These are phyloP conservation scores for Sturnus vulgaris DNA, from an alignment of 2,113 vertebrate species.

Conservation along the genomic window DNA sequence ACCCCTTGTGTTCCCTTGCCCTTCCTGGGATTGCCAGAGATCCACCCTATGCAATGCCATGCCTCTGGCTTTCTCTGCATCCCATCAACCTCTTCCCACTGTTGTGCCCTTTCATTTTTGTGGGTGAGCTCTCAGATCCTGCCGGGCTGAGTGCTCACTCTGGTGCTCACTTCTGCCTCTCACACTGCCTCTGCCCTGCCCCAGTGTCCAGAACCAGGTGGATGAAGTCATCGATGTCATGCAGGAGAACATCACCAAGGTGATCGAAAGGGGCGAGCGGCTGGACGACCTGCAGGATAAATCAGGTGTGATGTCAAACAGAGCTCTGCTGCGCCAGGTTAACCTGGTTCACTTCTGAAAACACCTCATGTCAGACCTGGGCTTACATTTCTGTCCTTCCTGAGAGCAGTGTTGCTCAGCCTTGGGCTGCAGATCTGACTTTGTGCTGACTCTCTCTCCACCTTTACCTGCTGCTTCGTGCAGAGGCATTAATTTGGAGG, in stretches of 20 bases:
- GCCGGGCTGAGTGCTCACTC: neutral
- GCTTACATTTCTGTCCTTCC: neutral
- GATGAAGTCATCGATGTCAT: constrained; percentile 98
- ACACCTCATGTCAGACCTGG: neutral
- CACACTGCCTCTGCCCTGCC: neutral
- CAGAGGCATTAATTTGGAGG: neutral
- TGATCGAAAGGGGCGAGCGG: constrained; percentile 95
- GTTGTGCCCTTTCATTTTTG: neutral
- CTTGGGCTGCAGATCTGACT: neutral
- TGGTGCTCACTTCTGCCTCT: neutral
- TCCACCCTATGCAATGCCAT: neutral
- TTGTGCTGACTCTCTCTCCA: neutral
- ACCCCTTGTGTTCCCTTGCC: neutral
- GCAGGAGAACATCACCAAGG: constrained; percentile 99
- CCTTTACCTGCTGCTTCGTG: neutral
- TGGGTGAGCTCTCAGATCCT: neutral
- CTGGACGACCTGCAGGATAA: constrained; percentile 98
- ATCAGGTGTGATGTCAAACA: constrained; percentile 79
- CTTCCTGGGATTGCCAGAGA: neutral
- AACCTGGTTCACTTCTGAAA: neutral
- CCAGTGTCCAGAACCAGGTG: constrained; percentile 96
- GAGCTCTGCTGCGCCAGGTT: neutral
- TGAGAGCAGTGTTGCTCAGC: neutral
- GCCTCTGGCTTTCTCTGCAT: neutral
- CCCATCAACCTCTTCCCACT: neutral